phyloP scores from a whole-genome alignment of 2,888 invertebrate species.

The Caenorhabditis parvicauda region DNA sequence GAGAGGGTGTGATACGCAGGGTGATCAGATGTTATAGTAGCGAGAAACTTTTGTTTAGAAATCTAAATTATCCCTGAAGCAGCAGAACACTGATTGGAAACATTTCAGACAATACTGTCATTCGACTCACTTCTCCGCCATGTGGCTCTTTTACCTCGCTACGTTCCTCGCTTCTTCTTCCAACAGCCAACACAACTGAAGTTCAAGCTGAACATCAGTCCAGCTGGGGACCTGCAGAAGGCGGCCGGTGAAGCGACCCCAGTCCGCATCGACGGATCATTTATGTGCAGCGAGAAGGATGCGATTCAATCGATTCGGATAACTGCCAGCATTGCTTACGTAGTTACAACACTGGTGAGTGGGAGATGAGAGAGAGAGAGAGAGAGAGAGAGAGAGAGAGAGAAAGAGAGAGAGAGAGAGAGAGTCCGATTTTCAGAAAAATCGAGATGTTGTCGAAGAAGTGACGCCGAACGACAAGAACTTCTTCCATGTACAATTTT shows the following conservation, averaged over 20 bases:
- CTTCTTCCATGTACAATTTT: conserved; percentile 31
- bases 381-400: too few relatives aligned
- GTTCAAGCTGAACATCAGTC: conserved; percentile 25
- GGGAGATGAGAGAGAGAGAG: too few relatives aligned
- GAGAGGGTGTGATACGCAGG: too few relatives aligned
- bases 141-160: conserved; percentile 19
- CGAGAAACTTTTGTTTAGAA: too few relatives aligned
- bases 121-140: conserved; percentile 12
- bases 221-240: conserved; percentile 1
- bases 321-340: too few relatives aligned
- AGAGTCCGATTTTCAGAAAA: conserved; percentile 12
- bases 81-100: too few relatives aligned
- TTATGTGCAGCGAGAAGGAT: too few relatives aligned
- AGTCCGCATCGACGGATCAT: conserved; percentile 30
- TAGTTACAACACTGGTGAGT: too few relatives aligned
- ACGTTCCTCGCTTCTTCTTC: conserved; percentile 37
- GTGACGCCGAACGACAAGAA: conserved; percentile 25
- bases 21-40: too few relatives aligned
- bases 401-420: too few relatives aligned
- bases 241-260: conserved; percentile 18
- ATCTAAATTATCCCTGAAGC: too few relatives aligned
- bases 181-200: conserved; percentile 24
- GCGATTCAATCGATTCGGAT: too few relatives aligned
- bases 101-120: conserved; percentile 14
- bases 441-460: conserved; percentile 2